Evolutionary conservation across 2,113 vertebrate genomes (phyloP).

Genomic region (Acanthisitta chloris): DNA sequence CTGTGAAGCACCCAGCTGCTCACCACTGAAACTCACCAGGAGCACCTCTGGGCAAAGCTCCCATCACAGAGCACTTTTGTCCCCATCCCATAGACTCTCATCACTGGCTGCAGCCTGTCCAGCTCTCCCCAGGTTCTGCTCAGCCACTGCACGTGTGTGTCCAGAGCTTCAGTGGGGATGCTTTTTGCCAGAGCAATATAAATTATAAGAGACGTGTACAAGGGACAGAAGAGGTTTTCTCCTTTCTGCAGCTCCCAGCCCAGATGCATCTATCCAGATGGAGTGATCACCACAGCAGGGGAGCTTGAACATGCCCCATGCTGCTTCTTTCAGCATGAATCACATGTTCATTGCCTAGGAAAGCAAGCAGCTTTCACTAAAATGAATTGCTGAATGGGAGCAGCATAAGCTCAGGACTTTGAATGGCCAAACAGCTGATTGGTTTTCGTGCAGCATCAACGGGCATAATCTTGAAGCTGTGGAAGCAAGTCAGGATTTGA

Average conservation of each 20-base stretch:
- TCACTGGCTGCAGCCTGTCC: background rate
- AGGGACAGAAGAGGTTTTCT: background rate
- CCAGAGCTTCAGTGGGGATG: background rate
- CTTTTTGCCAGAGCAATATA: background rate
- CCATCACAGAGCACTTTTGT: background rate
- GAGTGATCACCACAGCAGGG: fast-evolving
- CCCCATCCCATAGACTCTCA: background rate
- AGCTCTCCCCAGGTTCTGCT: background rate
- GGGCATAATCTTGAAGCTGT: background rate
- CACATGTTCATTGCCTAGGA: background rate
- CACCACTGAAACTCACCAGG: background rate
- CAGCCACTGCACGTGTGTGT: fast-evolving
- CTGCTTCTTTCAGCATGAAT: background rate
- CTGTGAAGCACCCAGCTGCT: background rate
- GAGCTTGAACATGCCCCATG: background rate
- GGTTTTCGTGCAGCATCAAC: background rate
- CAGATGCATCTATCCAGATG: background rate
- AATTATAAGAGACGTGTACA: background rate
- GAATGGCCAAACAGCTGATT: background rate
- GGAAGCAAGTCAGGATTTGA: background rate
- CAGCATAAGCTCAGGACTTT: fast-evolving
- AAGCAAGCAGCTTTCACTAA: background rate
- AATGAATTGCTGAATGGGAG: background rate
- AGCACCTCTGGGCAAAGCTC: background rate
- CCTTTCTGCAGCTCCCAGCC: background rate